Evolutionary conservation across 2,888 invertebrate species (phyloP), one percentile per base, ranked within the genome.

Genomic region (Drosophila picticornis): DNA sequence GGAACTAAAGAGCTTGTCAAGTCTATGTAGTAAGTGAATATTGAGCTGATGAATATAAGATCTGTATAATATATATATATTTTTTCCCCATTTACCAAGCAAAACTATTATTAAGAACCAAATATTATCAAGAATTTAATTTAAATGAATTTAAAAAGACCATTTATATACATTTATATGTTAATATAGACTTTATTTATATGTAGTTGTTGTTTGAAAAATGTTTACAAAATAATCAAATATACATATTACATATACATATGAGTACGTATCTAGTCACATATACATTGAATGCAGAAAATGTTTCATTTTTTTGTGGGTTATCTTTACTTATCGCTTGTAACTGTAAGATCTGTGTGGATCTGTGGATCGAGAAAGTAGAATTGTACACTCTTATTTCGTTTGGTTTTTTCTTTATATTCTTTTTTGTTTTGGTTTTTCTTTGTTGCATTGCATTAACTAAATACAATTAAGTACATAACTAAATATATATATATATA

Each of bases 181-280:
- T 80, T 90, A 91, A 91, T 90, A 90, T 91, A 90, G 91, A 90
- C 82, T 90, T 91, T 90, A 90, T 90, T 90, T 90, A 90, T 91
- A 67, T 78, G 80, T 78, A 90, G 91, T 91, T 91, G 78, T 88
- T 90, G 83, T 88, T 90, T 91, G 86, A 90, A 92, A 91, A 91
- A 92, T 86, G 83, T 91, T 92, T 92, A 91, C 91, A 92, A 91
- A 92, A 92, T 91, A 91, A 92, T 90, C 83, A 86, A 84, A 91
- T 91, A 91, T 91, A 90, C 91, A 87, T 87, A 91, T 85, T 88
- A 86, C 88, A 91, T 78, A 72, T 78, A 78, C 79, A 58, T 75
- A 75, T 57, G 80, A 68, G 83, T 90, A 91, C 86, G 88, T 76
- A 84, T 87, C 85, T 86, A 86, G 85, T 90, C 85, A 86, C 85